phyloP scores from a whole-genome alignment of 2,113 vertebrate species.

The Crotalus horridus region DNA sequence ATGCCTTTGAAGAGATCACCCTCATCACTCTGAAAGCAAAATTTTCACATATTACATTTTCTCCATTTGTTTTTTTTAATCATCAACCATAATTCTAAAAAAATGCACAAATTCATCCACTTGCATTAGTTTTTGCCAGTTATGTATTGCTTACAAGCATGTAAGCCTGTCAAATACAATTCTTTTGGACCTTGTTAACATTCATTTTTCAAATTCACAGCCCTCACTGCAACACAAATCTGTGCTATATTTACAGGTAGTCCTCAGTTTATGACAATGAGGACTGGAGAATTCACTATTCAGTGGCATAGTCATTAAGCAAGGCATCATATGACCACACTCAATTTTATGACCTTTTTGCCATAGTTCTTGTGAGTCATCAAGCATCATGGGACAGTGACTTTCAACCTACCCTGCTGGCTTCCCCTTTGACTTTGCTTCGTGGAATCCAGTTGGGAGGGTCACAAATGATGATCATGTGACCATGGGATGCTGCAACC shows the following conservation, averaged over 20 bases:
- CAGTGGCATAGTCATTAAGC: background rate
- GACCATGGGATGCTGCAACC: background rate
- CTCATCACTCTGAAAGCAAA: background rate
- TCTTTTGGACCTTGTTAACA: background rate
- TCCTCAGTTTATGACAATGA: background rate
- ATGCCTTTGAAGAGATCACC: background rate
- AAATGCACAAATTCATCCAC: background rate
- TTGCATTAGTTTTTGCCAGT: background rate
- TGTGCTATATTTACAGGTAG: background rate
- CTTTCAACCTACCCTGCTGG: no score
- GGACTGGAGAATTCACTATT: background rate
- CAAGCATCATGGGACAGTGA: no score
- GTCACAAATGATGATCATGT: background rate
- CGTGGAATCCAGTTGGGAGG: background rate
- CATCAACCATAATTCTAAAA: background rate
- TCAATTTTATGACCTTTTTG: background rate
- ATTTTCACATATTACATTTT: background rate
- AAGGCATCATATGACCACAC: background rate
- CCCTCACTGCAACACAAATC: background rate
- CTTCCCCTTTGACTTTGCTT: background rate
- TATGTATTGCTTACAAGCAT: background rate
- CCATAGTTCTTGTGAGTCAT: no score
- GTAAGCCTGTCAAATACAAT: background rate
- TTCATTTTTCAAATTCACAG: background rate
- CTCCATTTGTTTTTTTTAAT: background rate